Percentiles rank a stretch among this genome's conserved stretches.
phyloP scores from a whole-genome alignment of 2,113 vertebrate genomes.

The Mola mola region DNA sequence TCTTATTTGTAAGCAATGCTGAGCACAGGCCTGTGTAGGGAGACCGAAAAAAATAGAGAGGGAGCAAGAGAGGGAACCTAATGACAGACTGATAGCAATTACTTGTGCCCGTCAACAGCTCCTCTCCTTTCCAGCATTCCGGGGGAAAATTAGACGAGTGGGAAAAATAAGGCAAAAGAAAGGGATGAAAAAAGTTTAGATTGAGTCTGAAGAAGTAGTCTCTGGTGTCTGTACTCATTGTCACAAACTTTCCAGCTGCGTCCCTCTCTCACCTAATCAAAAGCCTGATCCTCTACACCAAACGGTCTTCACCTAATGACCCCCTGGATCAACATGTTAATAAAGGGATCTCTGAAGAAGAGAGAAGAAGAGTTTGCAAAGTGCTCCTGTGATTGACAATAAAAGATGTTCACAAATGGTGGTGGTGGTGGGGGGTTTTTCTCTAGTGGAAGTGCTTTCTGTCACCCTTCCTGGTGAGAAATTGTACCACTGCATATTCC shows the following conservation, averaged over 20 bases:
- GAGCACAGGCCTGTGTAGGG: constrained; percentile 71
- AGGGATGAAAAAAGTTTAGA: constrained; percentile 67
- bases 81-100: constrained; percentile 85
- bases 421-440: constrained; percentile 83
- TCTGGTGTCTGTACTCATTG: constrained; percentile 51
- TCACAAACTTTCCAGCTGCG: constrained; percentile 72
- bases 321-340: constrained; percentile 82
- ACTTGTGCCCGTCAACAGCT: constrained; percentile 77
- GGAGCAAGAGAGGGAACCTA: constrained; percentile 73
- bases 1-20: constrained; percentile 86
- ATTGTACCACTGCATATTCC: constrained; percentile 94
- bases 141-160: constrained; percentile 80
- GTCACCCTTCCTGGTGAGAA: constrained; percentile 94
- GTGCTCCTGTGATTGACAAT: constrained; percentile 87
- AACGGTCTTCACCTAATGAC: constrained; percentile 77
- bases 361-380: constrained; percentile 82
- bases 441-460: constrained; percentile 88
- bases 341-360: constrained; percentile 88
- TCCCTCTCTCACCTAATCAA: constrained; percentile 78
- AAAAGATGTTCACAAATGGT: constrained; percentile 78
- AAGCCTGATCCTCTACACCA: constrained; percentile 66
- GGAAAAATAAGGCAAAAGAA: constrained; percentile 68
- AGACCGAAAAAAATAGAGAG: constrained; percentile 67
- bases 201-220: constrained; percentile 66
- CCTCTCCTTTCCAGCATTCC: constrained; percentile 74